Evolutionary conservation across 2,113 vertebrate genomes (phyloP).

Genomic region (Spheniscus mendiculus): DNA sequence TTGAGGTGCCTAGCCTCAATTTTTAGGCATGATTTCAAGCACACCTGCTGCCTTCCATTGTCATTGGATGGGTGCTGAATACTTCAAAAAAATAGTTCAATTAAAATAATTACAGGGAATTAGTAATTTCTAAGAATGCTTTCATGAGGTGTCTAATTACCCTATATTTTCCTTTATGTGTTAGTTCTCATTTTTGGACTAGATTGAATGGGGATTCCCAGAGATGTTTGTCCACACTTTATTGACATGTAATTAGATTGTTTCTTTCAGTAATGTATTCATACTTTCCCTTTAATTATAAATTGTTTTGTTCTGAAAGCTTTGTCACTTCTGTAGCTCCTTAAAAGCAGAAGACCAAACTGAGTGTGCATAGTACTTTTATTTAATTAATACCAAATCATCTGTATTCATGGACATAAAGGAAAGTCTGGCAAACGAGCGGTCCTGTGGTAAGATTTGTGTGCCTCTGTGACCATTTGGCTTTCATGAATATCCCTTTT

Average conservation of each 20-base stretch:
- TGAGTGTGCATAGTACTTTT: not conserved
- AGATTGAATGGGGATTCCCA: not conserved
- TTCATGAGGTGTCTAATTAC: not conserved
- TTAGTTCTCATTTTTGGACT: not conserved
- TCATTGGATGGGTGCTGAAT: not conserved
- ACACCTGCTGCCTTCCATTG: not conserved
- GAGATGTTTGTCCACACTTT: slow-evolving; percentile 1
- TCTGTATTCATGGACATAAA: slow-evolving; percentile 24
- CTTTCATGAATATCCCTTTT: slow-evolving; percentile 9
- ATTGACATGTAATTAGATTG: not conserved
- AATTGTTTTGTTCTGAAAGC: slow-evolving; percentile 5
- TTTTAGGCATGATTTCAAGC: not conserved
- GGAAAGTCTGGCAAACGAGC: not conserved
- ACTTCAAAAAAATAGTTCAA: not conserved
- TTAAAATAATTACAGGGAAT: slow-evolving; percentile 26
- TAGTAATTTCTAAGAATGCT: slow-evolving; percentile 26
- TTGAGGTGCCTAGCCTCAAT: not conserved
- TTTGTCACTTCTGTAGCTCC: not conserved
- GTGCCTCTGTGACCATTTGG: slow-evolving; percentile 12
- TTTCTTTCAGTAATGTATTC: not conserved
- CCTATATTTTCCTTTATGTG: not conserved
- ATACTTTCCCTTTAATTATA: slow-evolving; percentile 4
- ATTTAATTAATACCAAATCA: slow-evolving; percentile 10
- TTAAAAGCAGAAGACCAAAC: not conserved
- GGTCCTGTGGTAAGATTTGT: slow-evolving; percentile 9